Percentiles rank a stretch among this genome's conserved stretches.
phyloP scores from a whole-genome alignment of 2,113 vertebrate species.

The Lichenostomus cassidix region DNA sequence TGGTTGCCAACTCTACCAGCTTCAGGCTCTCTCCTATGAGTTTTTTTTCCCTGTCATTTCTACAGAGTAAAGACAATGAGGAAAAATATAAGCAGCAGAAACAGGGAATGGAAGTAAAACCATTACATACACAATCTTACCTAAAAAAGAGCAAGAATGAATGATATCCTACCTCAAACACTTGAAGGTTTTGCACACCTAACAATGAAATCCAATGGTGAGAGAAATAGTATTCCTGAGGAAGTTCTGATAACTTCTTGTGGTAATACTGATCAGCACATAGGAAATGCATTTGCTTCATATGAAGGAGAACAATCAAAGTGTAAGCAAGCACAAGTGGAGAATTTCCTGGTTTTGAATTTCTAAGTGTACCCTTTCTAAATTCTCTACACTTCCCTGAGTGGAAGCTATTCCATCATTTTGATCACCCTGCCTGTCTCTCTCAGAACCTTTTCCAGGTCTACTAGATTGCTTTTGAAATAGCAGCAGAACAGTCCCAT shows the following conservation, averaged over 20 bases:
- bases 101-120: neutral
- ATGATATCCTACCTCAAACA: neutral
- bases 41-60: neutral
- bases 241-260: neutral
- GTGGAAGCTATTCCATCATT: neutral
- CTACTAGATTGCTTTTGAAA: neutral
- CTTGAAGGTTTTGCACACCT: neutral
- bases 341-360: neutral
- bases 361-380: neutral
- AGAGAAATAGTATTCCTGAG: neutral
- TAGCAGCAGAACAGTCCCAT: neutral
- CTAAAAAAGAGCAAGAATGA: neutral
- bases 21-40: neutral
- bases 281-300: neutral
- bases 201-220: neutral
- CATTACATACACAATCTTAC: neutral
- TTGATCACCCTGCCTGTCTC: neutral
- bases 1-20: neutral
- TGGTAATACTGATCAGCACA: neutral
- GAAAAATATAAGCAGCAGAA: neutral
- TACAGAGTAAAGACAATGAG: neutral
- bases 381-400: neutral
- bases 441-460: neutral
- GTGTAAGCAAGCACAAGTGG: rapidly evolving
- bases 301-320: neutral